These are phyloP conservation scores for Apostichopus californicus DNA, from an alignment of 35 echinoderm and acorn worm genomes.

Conservation along the genomic window DNA sequence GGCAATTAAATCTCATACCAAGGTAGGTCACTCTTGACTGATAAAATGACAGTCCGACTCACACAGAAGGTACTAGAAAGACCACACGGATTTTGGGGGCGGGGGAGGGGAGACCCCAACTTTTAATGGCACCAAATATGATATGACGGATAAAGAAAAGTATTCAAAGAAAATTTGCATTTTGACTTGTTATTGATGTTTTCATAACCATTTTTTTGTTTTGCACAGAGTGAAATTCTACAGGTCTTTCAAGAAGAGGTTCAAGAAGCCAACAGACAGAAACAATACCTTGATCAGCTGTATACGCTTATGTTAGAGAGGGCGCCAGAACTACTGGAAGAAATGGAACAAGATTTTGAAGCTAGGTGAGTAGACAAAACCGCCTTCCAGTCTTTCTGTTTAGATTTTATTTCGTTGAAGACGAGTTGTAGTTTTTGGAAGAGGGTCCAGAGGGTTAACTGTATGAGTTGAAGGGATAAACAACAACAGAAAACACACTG, in stretches of 20 bases:
- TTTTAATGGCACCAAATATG: too few relatives aligned
- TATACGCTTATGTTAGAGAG: slow-evolving; percentile 91
- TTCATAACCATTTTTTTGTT: not conserved
- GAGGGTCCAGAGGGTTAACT: too few relatives aligned
- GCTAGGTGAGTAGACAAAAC: slow-evolving; percentile 54
- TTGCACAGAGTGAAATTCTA: slow-evolving; percentile 75
- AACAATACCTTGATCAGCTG: slow-evolving; percentile 95
- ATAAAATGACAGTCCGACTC: not conserved
- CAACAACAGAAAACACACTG: too few relatives aligned
- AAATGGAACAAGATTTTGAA: slow-evolving; percentile 83
- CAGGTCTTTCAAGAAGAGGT: slow-evolving; percentile 81
- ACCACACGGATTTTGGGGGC: too few relatives aligned
- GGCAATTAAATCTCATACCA: slow-evolving; percentile 72
- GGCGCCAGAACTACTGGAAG: slow-evolving; percentile 76
- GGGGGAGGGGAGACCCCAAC: too few relatives aligned
- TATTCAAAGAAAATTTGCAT: too few relatives aligned
- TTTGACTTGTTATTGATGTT: too few relatives aligned
- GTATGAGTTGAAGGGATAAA: not conserved
- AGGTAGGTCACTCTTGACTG: slow-evolving; percentile 44
- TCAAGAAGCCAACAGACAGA: slow-evolving; percentile 82
- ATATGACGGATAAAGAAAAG: too few relatives aligned
- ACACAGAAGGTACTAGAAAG: not conserved
- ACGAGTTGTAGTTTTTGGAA: too few relatives aligned
- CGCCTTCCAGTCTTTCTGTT: too few relatives aligned
- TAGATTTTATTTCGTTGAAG: too few relatives aligned